phyloP scores from a whole-genome alignment of 2,113 vertebrate species.

The Leptodactylus fuscus region DNA sequence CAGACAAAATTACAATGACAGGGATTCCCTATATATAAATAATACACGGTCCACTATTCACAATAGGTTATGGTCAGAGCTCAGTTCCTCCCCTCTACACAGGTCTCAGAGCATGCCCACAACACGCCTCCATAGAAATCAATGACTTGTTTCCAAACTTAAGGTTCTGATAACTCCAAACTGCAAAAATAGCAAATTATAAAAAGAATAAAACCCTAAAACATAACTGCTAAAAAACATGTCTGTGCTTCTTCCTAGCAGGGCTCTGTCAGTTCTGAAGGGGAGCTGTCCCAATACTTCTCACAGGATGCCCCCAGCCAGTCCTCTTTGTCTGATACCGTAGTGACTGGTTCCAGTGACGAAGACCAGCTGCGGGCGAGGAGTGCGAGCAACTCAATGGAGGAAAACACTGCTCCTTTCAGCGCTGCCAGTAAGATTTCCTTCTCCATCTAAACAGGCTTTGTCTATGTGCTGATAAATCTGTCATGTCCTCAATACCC shows the following conservation, averaged over 20 bases:
- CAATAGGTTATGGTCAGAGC: no score
- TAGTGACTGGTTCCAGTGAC: constrained; percentile 71
- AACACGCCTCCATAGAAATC: no score
- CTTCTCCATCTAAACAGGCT: not conserved
- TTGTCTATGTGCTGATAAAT: constrained; percentile 14
- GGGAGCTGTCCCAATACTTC: constrained; percentile 89
- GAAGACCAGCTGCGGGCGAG: constrained; percentile 78
- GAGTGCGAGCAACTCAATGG: constrained; percentile 74
- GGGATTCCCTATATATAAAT: no score
- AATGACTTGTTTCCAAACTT: no score
- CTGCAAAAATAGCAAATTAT: no score
- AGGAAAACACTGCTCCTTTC: constrained; percentile 69
- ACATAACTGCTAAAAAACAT: no score
- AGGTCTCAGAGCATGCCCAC: no score
- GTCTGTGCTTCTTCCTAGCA: constrained; percentile 67
- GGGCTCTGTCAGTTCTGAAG: constrained; percentile 85
- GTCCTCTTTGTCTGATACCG: constrained; percentile 76
- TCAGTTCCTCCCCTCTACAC: no score
- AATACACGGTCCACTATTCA: no score
- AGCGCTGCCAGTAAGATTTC: constrained; percentile 65
- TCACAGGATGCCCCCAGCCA: constrained; percentile 74
- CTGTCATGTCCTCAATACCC: not conserved
- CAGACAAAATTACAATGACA: no score
- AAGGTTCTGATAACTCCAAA: no score
- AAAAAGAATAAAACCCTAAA: no score